Percentiles rank a stretch among this genome's conserved stretches.
These are phyloP conservation scores for Otus sunia DNA, from an alignment of 2,113 vertebrate genomes.

Conservation along the genomic window DNA sequence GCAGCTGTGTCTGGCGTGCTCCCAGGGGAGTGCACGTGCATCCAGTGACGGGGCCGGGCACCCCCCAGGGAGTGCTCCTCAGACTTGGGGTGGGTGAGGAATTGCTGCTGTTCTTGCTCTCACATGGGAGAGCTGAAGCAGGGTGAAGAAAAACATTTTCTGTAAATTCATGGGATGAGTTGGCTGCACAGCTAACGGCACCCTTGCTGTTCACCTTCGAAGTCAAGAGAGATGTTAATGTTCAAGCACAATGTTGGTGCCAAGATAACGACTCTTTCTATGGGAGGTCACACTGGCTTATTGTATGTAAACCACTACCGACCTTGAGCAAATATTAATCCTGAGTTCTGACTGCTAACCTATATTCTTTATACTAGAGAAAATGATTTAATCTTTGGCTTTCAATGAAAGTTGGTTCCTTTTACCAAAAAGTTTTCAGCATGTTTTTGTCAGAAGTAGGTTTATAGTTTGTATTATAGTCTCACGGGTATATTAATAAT, in stretches of 20 bases:
- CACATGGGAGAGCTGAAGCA: background rate
- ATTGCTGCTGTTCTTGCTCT: background rate
- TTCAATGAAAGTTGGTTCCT: constrained; percentile 25
- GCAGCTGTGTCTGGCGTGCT: background rate
- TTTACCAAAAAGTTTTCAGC: constrained; percentile 59
- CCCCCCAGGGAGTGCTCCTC: background rate
- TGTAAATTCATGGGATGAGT: background rate
- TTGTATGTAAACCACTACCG: constrained; percentile 4
- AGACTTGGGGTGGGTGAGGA: background rate
- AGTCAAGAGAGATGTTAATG: background rate
- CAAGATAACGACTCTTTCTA: background rate
- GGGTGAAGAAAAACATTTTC: background rate
- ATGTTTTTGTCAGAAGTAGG: constrained; percentile 39
- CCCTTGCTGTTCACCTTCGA: background rate
- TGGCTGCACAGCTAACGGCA: background rate
- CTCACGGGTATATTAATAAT: constrained; percentile 47
- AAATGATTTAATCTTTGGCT: constrained; percentile 51
- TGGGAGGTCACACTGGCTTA: background rate
- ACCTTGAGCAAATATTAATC: constrained; percentile 9
- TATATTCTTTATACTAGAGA: background rate
- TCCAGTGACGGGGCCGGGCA: fast-evolving
- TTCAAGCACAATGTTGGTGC: background rate
- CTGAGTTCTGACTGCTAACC: constrained; percentile 1
- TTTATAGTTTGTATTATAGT: constrained; percentile 19
- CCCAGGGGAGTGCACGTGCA: fast-evolving